Conservation (phyloP, 1,140 invertebrate genomes). For the Conus betulinus region DNA sequence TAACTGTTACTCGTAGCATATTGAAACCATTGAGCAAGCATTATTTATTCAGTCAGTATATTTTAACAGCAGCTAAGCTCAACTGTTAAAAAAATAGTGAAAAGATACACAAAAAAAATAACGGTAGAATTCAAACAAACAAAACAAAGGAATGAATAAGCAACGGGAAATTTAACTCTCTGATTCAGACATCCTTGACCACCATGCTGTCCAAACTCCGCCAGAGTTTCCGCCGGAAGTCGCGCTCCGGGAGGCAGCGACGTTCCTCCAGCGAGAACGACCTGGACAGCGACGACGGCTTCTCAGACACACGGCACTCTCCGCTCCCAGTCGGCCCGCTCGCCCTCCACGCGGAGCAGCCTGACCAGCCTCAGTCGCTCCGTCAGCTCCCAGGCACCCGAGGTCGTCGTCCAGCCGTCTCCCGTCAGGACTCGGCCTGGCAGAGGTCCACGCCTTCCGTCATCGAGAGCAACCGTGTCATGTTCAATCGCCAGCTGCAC, state of each 20-base stretch:
- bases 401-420: background rate
- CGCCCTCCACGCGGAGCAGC: background rate
- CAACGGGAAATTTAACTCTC: background rate
- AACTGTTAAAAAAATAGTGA: too few species aligned
- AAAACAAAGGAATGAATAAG: too few species aligned
- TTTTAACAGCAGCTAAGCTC: too few species aligned
- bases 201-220: constrained; percentile 31
- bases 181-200: background rate
- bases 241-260: background rate
- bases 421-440: background rate
- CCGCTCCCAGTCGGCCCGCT: background rate
- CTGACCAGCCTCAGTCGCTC: background rate
- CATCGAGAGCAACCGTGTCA: constrained; percentile 56
- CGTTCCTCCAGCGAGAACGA: background rate
- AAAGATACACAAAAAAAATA: too few species aligned
- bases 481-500: constrained; percentile 57
- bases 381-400: background rate
- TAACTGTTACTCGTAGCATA: too few species aligned
- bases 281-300: background rate
- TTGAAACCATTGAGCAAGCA: too few species aligned
- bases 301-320: background rate
- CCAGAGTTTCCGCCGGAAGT: constrained; percentile 27
- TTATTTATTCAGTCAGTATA: too few species aligned
- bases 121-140: too few species aligned
- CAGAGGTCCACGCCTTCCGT: constrained; percentile 28